Evolutionary conservation across 2,797 vertebrate species (phyloP), one percentile per base, ranked within the genome.

Genomic region (Tenualosa ilisha): DNA sequence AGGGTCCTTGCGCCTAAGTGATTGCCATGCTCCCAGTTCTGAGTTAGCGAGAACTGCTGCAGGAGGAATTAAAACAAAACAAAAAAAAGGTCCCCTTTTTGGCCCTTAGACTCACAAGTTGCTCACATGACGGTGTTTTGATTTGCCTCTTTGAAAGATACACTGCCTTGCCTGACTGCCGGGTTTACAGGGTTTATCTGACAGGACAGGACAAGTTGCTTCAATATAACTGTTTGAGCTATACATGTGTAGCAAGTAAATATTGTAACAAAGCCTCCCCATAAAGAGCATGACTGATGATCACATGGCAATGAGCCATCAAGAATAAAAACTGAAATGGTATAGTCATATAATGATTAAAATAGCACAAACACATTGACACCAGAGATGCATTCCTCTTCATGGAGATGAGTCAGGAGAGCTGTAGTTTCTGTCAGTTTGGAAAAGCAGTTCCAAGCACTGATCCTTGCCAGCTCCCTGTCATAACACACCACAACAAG

Each of bases 1-100:
- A 40, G 91, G 87, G 83, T 92, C 89, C 93, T 92, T 94, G 37
- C 94, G 93, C 92, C 92, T 94, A 93, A 92, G 93, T 91, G 20
- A 84, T 31, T 84, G 51, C 93, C 92, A 90, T 91, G 93, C 94
- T 79, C 72, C 8, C 15, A 79, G 15, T 22, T 56, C 54, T 20
- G 59, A 61, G 59, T 61, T 61, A 61, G 22, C 20, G 20, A 59
- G 56, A 59, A 59, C 37, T 50, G 46, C 61, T 82, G 83, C 26
- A 50, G 59, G 46, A 37, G 22, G 54, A 56, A 31, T 31, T 31
- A 31, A 31, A 31, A 31, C 31, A 31, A 51, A 7, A 6, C 0
- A 54, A 79, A 79, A 26, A 84, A 81, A 84, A 12, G 61, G 82
- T 84, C 54, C 54, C 54, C 20, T 56, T 56, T 56, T 54, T 56